Conservation (phyloP, 1,140 invertebrate species). For the Platorchestia sp. region DNA sequence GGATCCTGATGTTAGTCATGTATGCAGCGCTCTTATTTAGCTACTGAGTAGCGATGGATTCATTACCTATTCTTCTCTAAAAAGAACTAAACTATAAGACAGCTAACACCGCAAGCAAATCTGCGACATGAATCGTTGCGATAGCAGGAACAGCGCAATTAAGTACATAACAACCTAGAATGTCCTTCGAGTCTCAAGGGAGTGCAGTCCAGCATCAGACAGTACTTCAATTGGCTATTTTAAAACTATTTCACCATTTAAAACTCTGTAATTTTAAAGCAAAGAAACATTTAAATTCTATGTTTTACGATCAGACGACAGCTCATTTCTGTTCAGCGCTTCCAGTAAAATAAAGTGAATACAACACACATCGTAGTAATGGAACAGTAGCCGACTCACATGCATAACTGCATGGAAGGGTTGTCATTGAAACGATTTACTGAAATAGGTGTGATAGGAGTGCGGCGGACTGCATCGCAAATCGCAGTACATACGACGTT, state of each 20-base stretch:
- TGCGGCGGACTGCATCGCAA: neutral
- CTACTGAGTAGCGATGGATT: neutral
- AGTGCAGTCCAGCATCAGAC: neutral
- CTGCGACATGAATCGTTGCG: neutral
- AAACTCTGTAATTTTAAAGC: neutral
- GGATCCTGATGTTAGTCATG: neutral
- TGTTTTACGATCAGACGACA: neutral
- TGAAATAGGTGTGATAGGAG: neutral
- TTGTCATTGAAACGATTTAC: neutral
- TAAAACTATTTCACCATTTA: too few species aligned
- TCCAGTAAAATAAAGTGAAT: neutral
- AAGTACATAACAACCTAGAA: neutral
- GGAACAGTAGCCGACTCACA: neutral
- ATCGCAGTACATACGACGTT: neutral
- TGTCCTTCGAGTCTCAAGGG: neutral
- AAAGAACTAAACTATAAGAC: neutral
- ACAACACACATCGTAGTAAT: neutral
- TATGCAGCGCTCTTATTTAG: neutral
- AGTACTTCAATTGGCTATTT: neutral
- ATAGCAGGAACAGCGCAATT: neutral
- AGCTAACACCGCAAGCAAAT: neutral
- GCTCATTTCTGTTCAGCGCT: neutral
- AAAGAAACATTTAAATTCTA: neutral
- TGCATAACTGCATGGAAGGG: neutral
- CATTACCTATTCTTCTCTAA: neutral